Percentiles rank a stretch among this genome's conserved stretches.
phyloP scores from a whole-genome alignment of 2,888 invertebrate species.

The Laothoe populi region DNA sequence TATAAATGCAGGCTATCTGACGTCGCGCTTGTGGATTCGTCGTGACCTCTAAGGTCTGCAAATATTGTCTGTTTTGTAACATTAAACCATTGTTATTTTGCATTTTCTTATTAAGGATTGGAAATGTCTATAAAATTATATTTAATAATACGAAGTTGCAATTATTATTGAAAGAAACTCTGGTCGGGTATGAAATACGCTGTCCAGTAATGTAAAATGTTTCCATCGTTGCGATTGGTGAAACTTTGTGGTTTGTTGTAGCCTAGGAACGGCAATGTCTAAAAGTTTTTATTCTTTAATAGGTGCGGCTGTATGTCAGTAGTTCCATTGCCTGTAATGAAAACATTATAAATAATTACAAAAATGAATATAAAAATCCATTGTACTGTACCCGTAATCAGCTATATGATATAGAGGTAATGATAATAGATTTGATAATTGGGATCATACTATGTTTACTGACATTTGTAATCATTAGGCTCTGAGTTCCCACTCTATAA shows the following conservation, averaged over 20 bases:
- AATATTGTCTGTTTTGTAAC: background rate
- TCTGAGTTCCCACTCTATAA: too few species aligned
- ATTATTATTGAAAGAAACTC: background rate
- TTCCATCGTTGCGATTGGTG: conserved; percentile 1
- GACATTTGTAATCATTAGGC: too few species aligned
- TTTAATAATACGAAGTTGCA: background rate
- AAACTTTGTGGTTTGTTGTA: conserved; percentile 14
- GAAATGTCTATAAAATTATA: too few species aligned
- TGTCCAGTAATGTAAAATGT: background rate
- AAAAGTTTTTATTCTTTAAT: conserved; percentile 12
- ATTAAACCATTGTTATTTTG: too few species aligned
- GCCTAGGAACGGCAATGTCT: background rate
- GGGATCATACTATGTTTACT: too few species aligned
- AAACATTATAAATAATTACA: background rate
- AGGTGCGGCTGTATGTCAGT: background rate
- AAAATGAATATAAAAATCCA: too few species aligned
- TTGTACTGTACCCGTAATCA: too few species aligned
- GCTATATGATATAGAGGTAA: too few species aligned
- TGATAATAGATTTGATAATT: too few species aligned
- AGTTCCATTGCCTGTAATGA: background rate
- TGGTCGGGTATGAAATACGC: too few species aligned
- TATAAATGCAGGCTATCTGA: background rate
- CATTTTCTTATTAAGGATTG: too few species aligned
- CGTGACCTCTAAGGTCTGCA: background rate
- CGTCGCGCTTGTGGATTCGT: conserved; percentile 1